These are phyloP conservation scores for Saccopteryx leptura DNA, from an alignment of 2,113 vertebrate genomes.

Conservation along the genomic window DNA sequence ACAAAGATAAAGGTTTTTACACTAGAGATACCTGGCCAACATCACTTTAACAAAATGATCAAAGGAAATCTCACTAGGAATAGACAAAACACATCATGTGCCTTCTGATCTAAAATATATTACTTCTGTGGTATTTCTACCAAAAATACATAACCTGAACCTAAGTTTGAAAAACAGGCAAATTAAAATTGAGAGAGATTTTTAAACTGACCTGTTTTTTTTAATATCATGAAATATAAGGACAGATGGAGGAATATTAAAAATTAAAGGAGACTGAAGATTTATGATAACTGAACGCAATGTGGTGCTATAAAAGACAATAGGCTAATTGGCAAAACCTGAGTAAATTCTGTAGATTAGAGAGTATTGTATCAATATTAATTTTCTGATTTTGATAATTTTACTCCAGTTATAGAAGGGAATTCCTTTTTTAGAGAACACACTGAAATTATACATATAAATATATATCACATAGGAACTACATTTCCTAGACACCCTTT, in stretches of 20 bases:
- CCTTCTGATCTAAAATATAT: background rate
- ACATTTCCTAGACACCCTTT: conserved; percentile 30
- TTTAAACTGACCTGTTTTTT: background rate
- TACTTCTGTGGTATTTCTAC: background rate
- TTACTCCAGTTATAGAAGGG: background rate
- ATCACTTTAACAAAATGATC: background rate
- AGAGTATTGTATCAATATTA: background rate
- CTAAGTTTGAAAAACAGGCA: conserved; percentile 18
- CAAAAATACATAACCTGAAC: conserved; percentile 3
- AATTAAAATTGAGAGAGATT: background rate
- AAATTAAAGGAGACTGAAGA: background rate
- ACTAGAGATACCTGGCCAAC: background rate
- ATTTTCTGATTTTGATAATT: conserved; percentile 33
- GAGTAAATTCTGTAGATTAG: background rate
- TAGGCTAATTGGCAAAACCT: background rate
- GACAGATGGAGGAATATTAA: conserved; percentile 3
- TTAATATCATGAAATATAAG: conserved; percentile 10
- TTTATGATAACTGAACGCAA: background rate
- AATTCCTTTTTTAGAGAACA: conserved; percentile 26
- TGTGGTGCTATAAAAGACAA: background rate
- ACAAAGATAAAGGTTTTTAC: conserved; percentile 7
- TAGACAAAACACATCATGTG: background rate
- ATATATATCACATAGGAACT: background rate
- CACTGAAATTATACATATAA: background rate
- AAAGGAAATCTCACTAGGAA: conserved; percentile 47